These are phyloP conservation scores for Artibeus lituratus DNA, from an alignment of 2,797 vertebrate genomes.

Conservation along the genomic window DNA sequence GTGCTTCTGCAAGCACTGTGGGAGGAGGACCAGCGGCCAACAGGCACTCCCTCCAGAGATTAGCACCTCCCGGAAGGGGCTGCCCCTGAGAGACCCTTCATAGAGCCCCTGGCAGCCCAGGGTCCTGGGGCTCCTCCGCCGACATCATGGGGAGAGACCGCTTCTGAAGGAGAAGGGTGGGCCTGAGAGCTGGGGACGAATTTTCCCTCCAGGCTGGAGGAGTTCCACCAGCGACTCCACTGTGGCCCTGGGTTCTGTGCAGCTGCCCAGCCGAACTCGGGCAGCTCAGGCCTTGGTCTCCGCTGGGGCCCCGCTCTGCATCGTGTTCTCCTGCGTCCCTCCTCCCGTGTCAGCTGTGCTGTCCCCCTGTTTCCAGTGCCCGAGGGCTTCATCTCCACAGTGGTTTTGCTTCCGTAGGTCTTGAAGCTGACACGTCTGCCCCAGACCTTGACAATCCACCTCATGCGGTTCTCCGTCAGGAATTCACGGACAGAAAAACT, in stretches of 20 bases:
- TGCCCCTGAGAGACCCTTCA: background rate
- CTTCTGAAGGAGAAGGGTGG: too few relatives aligned
- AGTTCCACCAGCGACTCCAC: accelerated
- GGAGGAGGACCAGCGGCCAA: slow-evolving; percentile 59
- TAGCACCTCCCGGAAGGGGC: background rate
- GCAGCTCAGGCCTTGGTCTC: background rate
- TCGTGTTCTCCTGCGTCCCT: too few relatives aligned
- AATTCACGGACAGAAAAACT: slow-evolving; percentile 68
- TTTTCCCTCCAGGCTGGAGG: background rate
- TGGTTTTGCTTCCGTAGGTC: slow-evolving; percentile 73
- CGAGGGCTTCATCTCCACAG: background rate
- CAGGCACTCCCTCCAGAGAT: slow-evolving; percentile 71
- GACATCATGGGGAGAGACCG: too few relatives aligned
- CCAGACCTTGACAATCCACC: slow-evolving; percentile 80
- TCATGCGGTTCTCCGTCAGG: slow-evolving; percentile 77
- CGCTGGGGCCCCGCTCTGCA: background rate
- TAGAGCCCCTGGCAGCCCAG: background rate
- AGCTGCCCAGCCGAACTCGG: background rate
- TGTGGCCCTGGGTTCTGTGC: background rate
- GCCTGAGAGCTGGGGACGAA: too few relatives aligned
- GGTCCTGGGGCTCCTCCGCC: too few relatives aligned
- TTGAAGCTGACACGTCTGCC: slow-evolving; percentile 76
- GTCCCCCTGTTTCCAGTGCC: background rate
- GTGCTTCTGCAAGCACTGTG: slow-evolving; percentile 80
- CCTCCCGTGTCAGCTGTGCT: background rate